A percentile compares a stretch with the other conserved stretches of the same genome.
Evolutionary conservation across 1,140 invertebrate species (phyloP).

Genomic region (Hirudo medicinalis): DNA sequence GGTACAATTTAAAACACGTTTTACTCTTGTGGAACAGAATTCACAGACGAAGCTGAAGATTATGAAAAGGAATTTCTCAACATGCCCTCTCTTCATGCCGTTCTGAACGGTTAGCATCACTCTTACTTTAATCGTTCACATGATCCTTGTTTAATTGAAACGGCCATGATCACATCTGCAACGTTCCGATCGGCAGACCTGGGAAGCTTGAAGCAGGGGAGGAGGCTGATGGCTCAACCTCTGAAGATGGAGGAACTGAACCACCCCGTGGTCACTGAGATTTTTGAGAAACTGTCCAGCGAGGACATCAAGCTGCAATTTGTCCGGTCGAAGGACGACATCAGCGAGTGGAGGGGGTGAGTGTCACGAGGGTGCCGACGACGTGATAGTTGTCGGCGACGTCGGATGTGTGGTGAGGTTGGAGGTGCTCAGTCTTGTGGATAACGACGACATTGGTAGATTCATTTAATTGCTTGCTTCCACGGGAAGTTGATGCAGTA

Average conservation of each 20-base stretch:
- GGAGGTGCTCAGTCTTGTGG: no score
- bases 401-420: not conserved
- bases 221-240: conserved; percentile 8
- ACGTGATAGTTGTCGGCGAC: no score
- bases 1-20: no score
- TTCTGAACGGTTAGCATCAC: not conserved
- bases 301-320: conserved; percentile 16
- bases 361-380: not conserved
- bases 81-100: conserved; percentile 14
- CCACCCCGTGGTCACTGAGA: not conserved
- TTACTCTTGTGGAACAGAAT: no score
- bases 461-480: no score
- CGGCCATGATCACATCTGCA: no score
- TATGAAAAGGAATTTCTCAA: conserved; percentile 6
- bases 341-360: conserved; percentile 11
- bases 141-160: no score
- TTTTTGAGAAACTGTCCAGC: not conserved
- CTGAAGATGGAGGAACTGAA: not conserved
- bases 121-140: no score
- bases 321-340: not conserved
- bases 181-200: not conserved
- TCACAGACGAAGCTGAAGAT: conserved; percentile 3
- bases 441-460: no score
- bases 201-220: conserved; percentile 8
- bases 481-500: no score